Evolutionary conservation across 1,140 invertebrate genomes (phyloP).

Genomic region (Eriosoma lanigerum): DNA sequence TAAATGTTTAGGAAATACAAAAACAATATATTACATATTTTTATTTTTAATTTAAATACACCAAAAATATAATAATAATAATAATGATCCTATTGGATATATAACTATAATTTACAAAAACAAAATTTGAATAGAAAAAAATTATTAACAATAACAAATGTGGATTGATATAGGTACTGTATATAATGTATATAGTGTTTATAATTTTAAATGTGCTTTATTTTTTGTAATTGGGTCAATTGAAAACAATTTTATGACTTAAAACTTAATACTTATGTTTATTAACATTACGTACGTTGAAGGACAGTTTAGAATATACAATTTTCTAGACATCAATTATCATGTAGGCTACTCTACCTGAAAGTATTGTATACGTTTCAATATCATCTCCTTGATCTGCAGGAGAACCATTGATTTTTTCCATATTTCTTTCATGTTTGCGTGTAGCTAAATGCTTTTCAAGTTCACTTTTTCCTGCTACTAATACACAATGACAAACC

Average conservation of each 20-base stretch:
- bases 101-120: too few species aligned
- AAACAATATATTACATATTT: too few species aligned
- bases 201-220: too few species aligned
- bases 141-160: too few species aligned
- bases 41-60: too few species aligned
- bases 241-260: not conserved
- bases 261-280: not conserved
- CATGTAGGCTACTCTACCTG: slow-evolving; percentile 47
- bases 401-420: slow-evolving; percentile 46
- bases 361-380: slow-evolving; percentile 35
- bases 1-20: too few species aligned
- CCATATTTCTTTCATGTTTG: slow-evolving; percentile 55
- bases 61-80: too few species aligned
- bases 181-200: too few species aligned
- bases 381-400: slow-evolving; percentile 33
- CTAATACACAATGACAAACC: slow-evolving; percentile 56
- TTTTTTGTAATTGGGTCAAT: not conserved
- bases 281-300: slow-evolving; percentile 26
- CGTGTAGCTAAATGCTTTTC: slow-evolving; percentile 57
- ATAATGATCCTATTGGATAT: too few species aligned
- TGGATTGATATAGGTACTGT: too few species aligned
- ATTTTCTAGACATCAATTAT: slow-evolving; percentile 24
- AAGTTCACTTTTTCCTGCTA: slow-evolving; percentile 57
- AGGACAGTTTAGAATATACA: slow-evolving; percentile 40
- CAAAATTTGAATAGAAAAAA: too few species aligned